These are phyloP conservation scores for Drosophila busckii DNA, from an alignment of 1,140 invertebrate species.

Conservation along the genomic window DNA sequence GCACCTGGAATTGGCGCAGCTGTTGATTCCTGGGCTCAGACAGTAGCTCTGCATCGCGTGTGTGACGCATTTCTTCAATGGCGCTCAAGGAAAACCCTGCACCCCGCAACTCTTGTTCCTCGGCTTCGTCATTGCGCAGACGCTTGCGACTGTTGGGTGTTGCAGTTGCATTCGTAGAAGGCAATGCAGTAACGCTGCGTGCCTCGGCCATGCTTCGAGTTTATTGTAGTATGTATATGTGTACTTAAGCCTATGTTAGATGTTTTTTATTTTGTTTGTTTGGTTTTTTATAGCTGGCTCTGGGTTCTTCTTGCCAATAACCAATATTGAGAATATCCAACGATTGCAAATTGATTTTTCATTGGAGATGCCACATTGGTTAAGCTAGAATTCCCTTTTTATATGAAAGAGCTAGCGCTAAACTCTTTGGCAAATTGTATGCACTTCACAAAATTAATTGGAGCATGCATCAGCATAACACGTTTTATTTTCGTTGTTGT, in stretches of 20 bases:
- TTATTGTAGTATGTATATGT: conserved; percentile 3
- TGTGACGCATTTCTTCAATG: conserved; percentile 70
- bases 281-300: conserved; percentile 47
- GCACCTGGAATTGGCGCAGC: conserved; percentile 85
- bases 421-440: background rate
- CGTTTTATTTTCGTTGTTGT: conserved; percentile 14
- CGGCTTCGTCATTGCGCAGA: conserved; percentile 43
- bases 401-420: too few species aligned
- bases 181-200: conserved; percentile 1
- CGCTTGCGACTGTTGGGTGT: conserved; percentile 19
- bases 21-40: conserved; percentile 61
- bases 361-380: conserved; percentile 77
- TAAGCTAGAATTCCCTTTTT: conserved; percentile 73
- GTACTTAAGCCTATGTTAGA: conserved; percentile 11
- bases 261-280: conserved; percentile 3
- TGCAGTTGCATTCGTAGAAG: background rate
- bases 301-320: conserved; percentile 65
- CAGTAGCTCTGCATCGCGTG: conserved; percentile 51
- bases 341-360: conserved; percentile 65
- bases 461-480: conserved; percentile 28
- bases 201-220: conserved; percentile 31
- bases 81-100: conserved; percentile 75
- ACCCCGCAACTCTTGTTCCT: conserved; percentile 59
- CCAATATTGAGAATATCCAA: conserved; percentile 78
- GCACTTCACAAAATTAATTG: conserved; percentile 31